Percentiles rank a stretch among this genome's conserved stretches.
Evolutionary conservation across 2,888 invertebrate genomes (phyloP).

Genomic region (Ptilodon capucinus): DNA sequence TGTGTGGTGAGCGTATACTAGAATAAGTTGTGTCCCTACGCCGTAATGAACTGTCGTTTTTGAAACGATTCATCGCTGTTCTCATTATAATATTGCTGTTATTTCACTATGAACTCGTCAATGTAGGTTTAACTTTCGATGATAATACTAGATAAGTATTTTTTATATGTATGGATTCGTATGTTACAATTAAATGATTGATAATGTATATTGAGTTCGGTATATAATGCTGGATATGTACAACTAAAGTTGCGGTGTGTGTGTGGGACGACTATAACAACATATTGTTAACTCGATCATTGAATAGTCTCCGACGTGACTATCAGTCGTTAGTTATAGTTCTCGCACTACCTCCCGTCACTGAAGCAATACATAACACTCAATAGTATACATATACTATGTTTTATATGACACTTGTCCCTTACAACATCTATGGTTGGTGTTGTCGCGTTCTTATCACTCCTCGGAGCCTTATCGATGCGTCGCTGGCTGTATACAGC

Average conservation of each 20-base stretch:
- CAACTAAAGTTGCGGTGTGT: no score
- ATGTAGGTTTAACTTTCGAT: background rate
- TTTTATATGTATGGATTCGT: background rate
- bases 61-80: background rate
- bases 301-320: no score
- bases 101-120: constrained; percentile 10
- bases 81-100: background rate
- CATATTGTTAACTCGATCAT: no score
- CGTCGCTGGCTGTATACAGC: no score
- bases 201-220: constrained; percentile 4
- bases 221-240: constrained; percentile 5
- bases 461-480: no score
- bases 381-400: background rate
- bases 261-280: no score
- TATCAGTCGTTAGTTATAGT: no score
- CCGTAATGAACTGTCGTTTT: background rate
- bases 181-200: background rate
- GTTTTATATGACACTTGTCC: no score
- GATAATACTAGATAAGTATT: background rate
- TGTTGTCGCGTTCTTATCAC: no score
- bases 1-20: background rate
- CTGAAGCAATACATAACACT: no score
- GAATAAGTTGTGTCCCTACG: background rate
- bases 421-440: no score
- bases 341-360: background rate